A percentile compares a stretch with the other conserved stretches of the same genome.
Evolutionary conservation across 2,113 vertebrate genomes (phyloP).

Genomic region (Rattus rattus): DNA sequence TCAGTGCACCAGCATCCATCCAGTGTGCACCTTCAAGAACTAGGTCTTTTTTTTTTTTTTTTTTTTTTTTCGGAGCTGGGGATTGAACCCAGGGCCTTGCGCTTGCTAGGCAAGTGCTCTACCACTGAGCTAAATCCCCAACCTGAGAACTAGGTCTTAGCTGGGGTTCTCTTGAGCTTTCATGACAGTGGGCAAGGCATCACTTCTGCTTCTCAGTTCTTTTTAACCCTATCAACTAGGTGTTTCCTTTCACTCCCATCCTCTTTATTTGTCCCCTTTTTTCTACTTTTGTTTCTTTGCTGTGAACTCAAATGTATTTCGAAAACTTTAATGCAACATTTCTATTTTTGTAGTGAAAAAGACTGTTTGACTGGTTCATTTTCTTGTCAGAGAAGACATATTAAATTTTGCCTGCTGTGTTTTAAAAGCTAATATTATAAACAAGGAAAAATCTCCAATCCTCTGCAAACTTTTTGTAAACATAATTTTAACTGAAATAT

Average conservation of each 20-base stretch:
- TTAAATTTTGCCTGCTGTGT: constrained; percentile 25
- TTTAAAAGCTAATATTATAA: constrained; percentile 46
- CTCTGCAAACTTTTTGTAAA: constrained; percentile 29
- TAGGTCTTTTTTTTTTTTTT: no score
- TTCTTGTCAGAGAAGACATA: constrained; percentile 18
- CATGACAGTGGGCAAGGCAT: neutral
- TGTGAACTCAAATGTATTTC: constrained; percentile 24
- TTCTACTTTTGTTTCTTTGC: neutral
- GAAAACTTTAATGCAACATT: neutral
- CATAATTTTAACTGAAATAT: neutral
- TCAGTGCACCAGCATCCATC: neutral
- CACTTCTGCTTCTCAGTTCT: neutral
- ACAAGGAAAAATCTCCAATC: neutral
- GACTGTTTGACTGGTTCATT: neutral
- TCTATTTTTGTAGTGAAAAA: constrained; percentile 25
- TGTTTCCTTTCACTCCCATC: neutral
- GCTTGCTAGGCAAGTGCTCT: no score
- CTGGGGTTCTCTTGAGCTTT: neutral
- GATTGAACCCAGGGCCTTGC: no score
- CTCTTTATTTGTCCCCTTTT: neutral
- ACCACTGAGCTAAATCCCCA: no score
- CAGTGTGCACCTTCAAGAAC: neutral
- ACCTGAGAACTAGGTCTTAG: neutral
- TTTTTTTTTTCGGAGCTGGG: no score
- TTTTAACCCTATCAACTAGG: neutral